Conservation (phyloP, 2,113 vertebrate genomes). For the Cynocephalus volans region DNA sequence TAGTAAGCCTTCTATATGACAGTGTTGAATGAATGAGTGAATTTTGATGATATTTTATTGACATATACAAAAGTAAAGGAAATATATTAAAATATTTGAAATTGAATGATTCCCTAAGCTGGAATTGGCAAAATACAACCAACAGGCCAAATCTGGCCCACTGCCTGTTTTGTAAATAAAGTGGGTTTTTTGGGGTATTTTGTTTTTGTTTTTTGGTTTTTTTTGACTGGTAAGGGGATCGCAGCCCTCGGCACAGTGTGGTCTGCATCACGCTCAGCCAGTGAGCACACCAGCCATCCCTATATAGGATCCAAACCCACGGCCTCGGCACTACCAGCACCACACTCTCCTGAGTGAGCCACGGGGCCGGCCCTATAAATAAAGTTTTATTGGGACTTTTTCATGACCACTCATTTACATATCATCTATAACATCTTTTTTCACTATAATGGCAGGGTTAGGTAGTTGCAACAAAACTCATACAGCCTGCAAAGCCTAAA, state of each 20-base stretch:
- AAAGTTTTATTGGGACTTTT: background rate
- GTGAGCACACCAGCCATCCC: too few species aligned
- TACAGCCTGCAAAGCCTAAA: background rate
- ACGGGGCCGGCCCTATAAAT: too few species aligned
- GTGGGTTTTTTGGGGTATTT: too few species aligned
- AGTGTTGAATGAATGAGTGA: background rate
- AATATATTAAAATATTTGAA: slow-evolving; percentile 43
- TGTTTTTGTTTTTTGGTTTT: too few species aligned
- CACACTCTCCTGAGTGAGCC: too few species aligned
- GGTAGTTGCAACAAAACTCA: background rate
- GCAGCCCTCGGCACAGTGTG: too few species aligned
- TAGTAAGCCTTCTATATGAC: background rate
- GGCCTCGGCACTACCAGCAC: too few species aligned
- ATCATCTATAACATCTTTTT: background rate
- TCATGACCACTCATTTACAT: background rate
- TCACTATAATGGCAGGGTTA: background rate
- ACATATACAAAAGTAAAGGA: background rate
- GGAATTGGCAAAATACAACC: background rate
- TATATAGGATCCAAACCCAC: too few species aligned
- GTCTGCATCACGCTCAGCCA: too few species aligned
- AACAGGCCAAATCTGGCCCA: background rate
- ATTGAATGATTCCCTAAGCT: background rate
- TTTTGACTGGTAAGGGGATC: too few species aligned
- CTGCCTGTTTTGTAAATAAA: background rate
- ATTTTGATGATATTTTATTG: background rate